Evolutionary conservation across 2,113 vertebrate genomes (phyloP).

Genomic region (Petrocephalus zakoni): DNA sequence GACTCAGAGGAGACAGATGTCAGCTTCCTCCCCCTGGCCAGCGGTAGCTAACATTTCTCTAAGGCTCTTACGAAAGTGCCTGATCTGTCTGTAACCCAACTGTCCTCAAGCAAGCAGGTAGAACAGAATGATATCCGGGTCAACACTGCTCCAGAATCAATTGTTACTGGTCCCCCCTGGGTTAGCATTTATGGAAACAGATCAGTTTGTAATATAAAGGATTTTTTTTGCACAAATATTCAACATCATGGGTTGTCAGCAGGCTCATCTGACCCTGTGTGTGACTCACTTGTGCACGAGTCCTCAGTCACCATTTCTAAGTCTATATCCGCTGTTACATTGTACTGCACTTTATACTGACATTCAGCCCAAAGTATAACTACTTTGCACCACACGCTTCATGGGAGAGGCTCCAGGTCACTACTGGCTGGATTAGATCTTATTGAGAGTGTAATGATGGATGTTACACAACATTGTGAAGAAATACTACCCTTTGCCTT

Average conservation of each 20-base stretch:
- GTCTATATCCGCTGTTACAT: background rate
- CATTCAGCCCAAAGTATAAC: background rate
- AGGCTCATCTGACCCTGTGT: background rate
- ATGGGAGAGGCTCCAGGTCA: background rate
- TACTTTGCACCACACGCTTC: background rate
- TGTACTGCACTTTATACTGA: background rate
- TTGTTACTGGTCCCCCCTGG: background rate
- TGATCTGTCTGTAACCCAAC: background rate
- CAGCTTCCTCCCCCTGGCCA: constrained; percentile 16
- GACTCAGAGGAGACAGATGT: constrained; percentile 31
- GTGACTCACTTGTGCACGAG: background rate
- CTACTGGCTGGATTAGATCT: background rate
- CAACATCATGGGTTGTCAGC: no score
- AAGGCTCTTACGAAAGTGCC: background rate
- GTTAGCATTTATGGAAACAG: background rate
- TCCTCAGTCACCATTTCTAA: background rate
- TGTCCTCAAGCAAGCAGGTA: background rate
- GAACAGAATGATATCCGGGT: background rate
- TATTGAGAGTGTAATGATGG: background rate
- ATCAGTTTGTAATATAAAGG: background rate
- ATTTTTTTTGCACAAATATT: no score
- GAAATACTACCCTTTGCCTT: background rate
- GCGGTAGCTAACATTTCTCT: constrained; percentile 19
- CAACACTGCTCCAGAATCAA: background rate
- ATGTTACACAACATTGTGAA: background rate